Base-by-base conservation (phyloP, 2,888 invertebrate genomes). In the Seira ritae region DNA sequence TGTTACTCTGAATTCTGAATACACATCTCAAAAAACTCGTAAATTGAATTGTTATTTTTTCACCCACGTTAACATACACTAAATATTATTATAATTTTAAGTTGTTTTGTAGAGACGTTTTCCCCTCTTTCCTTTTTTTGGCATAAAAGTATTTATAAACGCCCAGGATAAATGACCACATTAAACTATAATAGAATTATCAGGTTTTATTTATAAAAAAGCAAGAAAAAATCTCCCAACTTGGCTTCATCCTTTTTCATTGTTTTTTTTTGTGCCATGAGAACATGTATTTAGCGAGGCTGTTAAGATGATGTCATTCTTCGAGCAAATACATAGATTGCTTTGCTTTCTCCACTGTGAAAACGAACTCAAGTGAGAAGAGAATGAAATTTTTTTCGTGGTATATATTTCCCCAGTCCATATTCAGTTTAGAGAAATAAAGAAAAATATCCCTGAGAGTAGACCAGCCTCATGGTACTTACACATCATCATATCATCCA, bases 361-460 rank as follows among this genome's bases (percentile, higher is more conserved):
- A 55, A 55, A 55, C 6, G 55, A 55, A 55, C 3, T 55, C 6
- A 55, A 8, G n/a, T 55, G 55, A 17, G 6, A 31, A 31, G 31
- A 8, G 42, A 12, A 12, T 6, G 15, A 55, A 8, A 8, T 55
- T 17, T 17, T 55, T 55, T 12, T 55, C 6, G 15, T 55, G 55
- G 55, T 55, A 31, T 15, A 55, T 55, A n/a, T 55, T 55, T 55
- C 12, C 17, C 55, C 55, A 55, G 55, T 55, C 55, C 55, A 12
- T 55, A 55, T 55, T 55, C 31, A 31, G 55, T 55, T 55, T 55
- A 55, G 17, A 42, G 10, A 24, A 50, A 42, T 3, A 42, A 37
- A 73, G 60, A 42, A 55, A 67, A 46, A 75, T 68, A 68, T 75
- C 75, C 75, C 75, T 75, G 75, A 75, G 75, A 75, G 42, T 75